phyloP scores from a whole-genome alignment of 2,797 vertebrate species.

The Mallotus villosus region DNA sequence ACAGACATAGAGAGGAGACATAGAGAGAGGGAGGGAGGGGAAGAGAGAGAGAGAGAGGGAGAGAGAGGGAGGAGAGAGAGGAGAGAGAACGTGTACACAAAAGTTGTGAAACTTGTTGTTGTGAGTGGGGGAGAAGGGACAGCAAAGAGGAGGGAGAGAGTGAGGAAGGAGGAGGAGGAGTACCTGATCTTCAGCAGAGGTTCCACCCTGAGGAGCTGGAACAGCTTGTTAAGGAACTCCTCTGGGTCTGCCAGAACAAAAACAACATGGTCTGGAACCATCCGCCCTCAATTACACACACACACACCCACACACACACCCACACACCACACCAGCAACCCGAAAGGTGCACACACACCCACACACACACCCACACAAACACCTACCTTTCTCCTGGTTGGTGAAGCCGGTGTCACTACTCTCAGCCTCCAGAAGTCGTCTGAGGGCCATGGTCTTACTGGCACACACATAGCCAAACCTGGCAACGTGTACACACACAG shows the following conservation, averaged over 20 bases:
- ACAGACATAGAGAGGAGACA: not conserved
- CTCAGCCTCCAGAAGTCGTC: conserved; percentile 78
- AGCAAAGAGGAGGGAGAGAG: not conserved
- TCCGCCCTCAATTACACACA: not conserved
- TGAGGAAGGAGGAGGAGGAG: not conserved
- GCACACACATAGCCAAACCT: conserved; percentile 85
- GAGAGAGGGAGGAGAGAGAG: not conserved
- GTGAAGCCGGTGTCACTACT: conserved; percentile 78
- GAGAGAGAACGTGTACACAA: too few species aligned
- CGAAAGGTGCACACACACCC: not conserved
- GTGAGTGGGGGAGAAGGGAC: too few species aligned
- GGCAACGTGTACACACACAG: not conserved
- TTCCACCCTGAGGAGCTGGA: conserved; percentile 79
- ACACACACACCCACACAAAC: not conserved
- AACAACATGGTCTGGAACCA: conserved; percentile 2
- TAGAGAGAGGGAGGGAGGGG: not conserved
- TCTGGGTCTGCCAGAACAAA: conserved; percentile 75
- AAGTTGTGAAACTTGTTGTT: too few species aligned
- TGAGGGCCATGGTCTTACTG: conserved; percentile 85
- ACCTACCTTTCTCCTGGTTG: conserved; percentile 82
- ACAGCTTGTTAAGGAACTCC: conserved; percentile 83
- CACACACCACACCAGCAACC: too few species aligned
- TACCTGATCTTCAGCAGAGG: conserved; percentile 83
- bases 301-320: not conserved
- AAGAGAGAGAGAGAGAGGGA: not conserved